Conservation (phyloP, 2,797 vertebrate genomes). For the Poecilia velifera region DNA sequence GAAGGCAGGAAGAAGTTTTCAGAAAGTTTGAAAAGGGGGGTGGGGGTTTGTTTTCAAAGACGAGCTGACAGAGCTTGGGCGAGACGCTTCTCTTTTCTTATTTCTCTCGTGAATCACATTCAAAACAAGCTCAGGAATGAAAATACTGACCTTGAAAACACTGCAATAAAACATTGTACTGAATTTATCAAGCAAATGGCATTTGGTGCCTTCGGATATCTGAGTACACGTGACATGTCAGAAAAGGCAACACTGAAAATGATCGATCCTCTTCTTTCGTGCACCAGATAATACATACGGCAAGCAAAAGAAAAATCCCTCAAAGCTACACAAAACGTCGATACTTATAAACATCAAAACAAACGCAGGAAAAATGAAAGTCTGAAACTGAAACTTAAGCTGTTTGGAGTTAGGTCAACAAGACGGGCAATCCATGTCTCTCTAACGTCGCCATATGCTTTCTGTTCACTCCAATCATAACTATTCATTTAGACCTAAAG, state of each 20-base stretch:
- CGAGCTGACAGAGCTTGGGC: not conserved
- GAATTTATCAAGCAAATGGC: constrained; percentile 1
- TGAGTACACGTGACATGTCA: not conserved
- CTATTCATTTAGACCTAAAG: not conserved
- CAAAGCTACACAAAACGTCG: constrained; percentile 1
- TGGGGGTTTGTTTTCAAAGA: not conserved
- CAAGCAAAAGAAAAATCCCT: not conserved
- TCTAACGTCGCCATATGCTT: not conserved
- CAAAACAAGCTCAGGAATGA: not conserved
- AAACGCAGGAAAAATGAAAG: not conserved
- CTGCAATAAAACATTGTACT: not conserved
- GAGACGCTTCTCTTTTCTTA: not conserved
- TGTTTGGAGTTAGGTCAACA: not conserved
- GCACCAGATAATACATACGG: not conserved
- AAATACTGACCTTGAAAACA: constrained; percentile 1
- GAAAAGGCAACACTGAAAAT: not conserved
- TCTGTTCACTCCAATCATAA: not conserved
- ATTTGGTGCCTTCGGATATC: not conserved
- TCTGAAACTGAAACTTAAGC: not conserved
- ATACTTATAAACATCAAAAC: not conserved
- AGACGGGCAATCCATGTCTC: not conserved
- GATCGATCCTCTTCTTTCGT: constrained; percentile 3
- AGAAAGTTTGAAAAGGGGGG: not conserved
- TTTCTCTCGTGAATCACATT: not conserved
- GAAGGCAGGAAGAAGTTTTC: constrained; percentile 1